Conservation (phyloP, 2,113 vertebrate genomes). For the Chunga burmeisteri region DNA sequence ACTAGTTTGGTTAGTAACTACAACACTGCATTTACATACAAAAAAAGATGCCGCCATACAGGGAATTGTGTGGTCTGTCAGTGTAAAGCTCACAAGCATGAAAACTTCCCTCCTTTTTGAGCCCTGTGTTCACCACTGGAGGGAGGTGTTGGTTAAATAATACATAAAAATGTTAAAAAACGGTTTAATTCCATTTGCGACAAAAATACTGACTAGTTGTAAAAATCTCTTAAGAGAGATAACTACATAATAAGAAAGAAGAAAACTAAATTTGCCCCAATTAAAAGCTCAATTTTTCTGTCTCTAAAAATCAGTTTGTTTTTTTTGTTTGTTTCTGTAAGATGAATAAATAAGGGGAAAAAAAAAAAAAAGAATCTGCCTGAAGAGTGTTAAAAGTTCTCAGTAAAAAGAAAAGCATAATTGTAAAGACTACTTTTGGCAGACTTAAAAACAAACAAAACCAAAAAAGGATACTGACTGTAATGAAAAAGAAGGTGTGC, state of each 20-base stretch:
- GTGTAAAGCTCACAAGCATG: too few species aligned
- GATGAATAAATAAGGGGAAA: background rate
- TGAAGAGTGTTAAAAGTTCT: background rate
- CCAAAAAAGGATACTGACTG: background rate
- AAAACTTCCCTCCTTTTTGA: background rate
- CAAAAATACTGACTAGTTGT: background rate
- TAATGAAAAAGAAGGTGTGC: background rate
- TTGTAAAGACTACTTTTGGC: background rate
- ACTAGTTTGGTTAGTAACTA: background rate
- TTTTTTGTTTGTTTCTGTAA: background rate
- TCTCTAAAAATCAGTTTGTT: background rate
- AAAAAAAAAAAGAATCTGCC: background rate
- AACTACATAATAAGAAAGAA: background rate
- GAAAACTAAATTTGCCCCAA: background rate
- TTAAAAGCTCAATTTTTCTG: background rate
- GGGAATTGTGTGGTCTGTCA: background rate
- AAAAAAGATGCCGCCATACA: background rate
- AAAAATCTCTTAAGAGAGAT: background rate
- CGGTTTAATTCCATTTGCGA: too few species aligned
- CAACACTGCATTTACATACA: background rate
- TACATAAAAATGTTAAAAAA: too few species aligned
- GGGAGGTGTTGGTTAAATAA: conserved; percentile 2
- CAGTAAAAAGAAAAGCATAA: background rate
- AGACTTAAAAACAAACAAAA: background rate
- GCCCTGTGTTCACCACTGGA: background rate